phyloP scores from a whole-genome alignment of 2,888 invertebrate species.

The Odontomyia ornata region DNA sequence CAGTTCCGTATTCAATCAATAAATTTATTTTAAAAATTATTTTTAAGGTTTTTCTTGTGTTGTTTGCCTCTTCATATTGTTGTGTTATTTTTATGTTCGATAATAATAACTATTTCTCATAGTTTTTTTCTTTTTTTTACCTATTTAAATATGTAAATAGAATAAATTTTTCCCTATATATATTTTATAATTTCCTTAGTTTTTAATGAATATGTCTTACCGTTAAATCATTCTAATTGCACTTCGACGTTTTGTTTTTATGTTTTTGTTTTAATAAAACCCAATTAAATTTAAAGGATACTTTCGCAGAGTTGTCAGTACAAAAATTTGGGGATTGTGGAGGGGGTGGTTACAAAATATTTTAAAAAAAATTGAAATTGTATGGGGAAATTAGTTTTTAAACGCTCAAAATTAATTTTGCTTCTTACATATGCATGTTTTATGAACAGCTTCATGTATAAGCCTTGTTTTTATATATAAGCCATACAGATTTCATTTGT shows the following conservation, averaged over 20 bases:
- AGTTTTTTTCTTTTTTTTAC: constrained; percentile 58
- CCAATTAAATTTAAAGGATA: constrained; percentile 3
- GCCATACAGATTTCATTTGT: constrained; percentile 45
- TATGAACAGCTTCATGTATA: constrained; percentile 19
- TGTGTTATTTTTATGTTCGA: constrained; percentile 38
- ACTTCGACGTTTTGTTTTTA: constrained; percentile 65
- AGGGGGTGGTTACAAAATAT: background rate
- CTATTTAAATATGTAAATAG: constrained; percentile 68
- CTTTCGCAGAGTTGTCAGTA: constrained; percentile 10
- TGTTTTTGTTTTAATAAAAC: constrained; percentile 51
- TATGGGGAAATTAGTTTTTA: background rate
- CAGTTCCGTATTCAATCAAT: constrained; percentile 26
- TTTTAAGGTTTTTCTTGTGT: constrained; percentile 10
- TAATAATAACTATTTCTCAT: constrained; percentile 49
- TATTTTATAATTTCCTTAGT: constrained; percentile 53
- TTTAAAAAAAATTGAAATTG: background rate
- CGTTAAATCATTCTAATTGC: constrained; percentile 69
- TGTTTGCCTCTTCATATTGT: constrained; percentile 37
- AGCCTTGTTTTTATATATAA: constrained; percentile 49
- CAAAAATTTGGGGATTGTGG: background rate
- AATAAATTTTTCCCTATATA: constrained; percentile 61
- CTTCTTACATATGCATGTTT: background rate
- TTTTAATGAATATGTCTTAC: constrained; percentile 63
- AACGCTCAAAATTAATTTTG: background rate
- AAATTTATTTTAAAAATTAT: constrained; percentile 38